A percentile compares a stretch with the other conserved stretches of the same genome.
Evolutionary conservation across 2,888 invertebrate species (phyloP).

Genomic region (Erebia palarica): DNA sequence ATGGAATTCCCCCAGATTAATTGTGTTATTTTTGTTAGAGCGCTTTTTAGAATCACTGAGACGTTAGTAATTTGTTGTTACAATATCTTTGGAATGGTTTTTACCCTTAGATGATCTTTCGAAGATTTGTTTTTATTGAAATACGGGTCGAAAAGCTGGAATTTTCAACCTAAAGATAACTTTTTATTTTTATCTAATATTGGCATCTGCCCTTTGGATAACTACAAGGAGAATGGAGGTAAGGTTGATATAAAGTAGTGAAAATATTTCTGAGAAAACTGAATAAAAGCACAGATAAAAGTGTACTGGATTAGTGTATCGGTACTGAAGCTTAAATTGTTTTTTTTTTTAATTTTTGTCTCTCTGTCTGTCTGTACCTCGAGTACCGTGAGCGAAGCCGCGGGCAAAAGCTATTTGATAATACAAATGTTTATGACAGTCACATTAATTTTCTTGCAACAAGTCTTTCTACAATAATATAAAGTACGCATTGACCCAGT

Average conservation of each 20-base stretch:
- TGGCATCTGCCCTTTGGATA: background rate
- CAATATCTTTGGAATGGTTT: constrained; percentile 36
- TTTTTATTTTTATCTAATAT: too few species aligned
- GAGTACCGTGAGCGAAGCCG: too few species aligned
- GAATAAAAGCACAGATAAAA: too few species aligned
- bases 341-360: too few species aligned
- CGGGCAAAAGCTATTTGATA: too few species aligned
- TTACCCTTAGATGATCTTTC: constrained; percentile 15
- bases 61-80: constrained; percentile 65
- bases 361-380: too few species aligned
- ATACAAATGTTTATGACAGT: background rate
- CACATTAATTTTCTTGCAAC: too few species aligned
- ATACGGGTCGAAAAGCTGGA: background rate
- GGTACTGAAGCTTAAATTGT: too few species aligned
- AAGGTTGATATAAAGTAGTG: too few species aligned
- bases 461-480: too few species aligned
- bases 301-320: too few species aligned
- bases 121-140: constrained; percentile 21
- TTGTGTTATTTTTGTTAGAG: constrained; percentile 69
- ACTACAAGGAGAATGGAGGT: background rate
- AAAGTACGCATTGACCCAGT: constrained; percentile 21
- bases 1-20: constrained; percentile 64
- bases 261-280: too few species aligned
- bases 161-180: background rate
- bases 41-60: constrained; percentile 54